Evolutionary conservation across 2,113 vertebrate species (phyloP).

Genomic region (Micromys minutus): DNA sequence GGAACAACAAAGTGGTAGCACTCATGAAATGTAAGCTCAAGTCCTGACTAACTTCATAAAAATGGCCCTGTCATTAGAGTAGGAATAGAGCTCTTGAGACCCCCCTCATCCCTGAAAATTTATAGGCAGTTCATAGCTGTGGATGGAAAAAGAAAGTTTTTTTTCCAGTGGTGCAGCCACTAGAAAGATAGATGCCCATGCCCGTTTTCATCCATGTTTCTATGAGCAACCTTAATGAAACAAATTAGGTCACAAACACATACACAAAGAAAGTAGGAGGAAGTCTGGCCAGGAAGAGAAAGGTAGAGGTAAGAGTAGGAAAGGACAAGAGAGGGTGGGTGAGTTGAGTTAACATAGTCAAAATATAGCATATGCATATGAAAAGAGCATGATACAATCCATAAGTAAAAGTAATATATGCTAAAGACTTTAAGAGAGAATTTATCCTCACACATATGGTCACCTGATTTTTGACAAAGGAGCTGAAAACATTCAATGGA

Average conservation of each 20-base stretch:
- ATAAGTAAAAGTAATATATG: background rate
- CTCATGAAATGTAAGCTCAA: background rate
- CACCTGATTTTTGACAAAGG: no score
- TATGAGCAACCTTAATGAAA: background rate
- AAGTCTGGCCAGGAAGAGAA: no score
- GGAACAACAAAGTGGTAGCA: background rate
- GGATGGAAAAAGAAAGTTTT: no score
- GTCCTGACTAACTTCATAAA: background rate
- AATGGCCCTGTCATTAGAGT: background rate
- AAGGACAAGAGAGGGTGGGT: background rate
- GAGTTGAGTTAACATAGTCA: no score
- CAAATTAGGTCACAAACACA: background rate
- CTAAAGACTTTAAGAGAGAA: background rate
- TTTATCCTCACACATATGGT: no score
- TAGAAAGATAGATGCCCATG: no score
- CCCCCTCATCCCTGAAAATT: background rate
- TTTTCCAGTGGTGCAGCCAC: background rate
- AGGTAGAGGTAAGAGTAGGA: no score
- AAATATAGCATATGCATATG: background rate
- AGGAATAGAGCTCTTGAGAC: background rate
- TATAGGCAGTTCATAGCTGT: background rate
- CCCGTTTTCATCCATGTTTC: no score
- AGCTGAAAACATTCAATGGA: no score
- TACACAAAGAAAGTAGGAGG: background rate
- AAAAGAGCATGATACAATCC: background rate